Evolutionary conservation across 1,140 invertebrate species (phyloP), one percentile per base, ranked within the genome.

Genomic region (Achroia grisella): DNA sequence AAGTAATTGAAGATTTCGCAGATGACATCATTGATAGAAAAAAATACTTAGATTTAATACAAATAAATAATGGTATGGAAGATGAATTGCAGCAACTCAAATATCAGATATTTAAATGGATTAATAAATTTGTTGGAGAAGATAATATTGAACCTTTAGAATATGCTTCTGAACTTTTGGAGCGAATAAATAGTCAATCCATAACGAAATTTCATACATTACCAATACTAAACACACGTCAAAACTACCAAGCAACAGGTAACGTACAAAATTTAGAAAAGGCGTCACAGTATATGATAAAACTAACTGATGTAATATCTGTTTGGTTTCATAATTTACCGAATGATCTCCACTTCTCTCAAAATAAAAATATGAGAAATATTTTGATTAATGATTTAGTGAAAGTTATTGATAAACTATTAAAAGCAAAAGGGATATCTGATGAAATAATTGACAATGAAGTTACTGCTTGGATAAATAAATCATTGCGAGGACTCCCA

Each of bases 311-410:
- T 10, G 37, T 40, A 40, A 35, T 48, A 33, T 48, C 31, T 35
- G 14, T 17, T 14, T 48, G 45, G 45, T 12, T 48, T 30, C 10
- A 41, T 35, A 30, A 48, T 1, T 28, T 48, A 40, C 39, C 45
- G 4, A 11, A 14, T n/a, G 8, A 41, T 35, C 17, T 48, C 8
- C 11, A n/a, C n/a, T 27, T 10, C 5, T 9, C 27, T 17, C 11
- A 35, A 14, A 15, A 35, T 28, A 27, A 31, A 14, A 28, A 5
- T 14, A 1, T 23, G 11, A 15, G 13, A 27, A 15, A 34, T 9
- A 28, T n/a, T 10, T 13, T 35, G n/a, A 33, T 41, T 23, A 40
- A 10, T 4, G 45, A 40, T 10, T 34, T 48, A 34, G 45, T 37
- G 1, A 23, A 27, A 33, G 40, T 29, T 1, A 29, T 48, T 17